Conservation (phyloP, 2,888 invertebrate genomes). For the Operophtera brumata region DNA sequence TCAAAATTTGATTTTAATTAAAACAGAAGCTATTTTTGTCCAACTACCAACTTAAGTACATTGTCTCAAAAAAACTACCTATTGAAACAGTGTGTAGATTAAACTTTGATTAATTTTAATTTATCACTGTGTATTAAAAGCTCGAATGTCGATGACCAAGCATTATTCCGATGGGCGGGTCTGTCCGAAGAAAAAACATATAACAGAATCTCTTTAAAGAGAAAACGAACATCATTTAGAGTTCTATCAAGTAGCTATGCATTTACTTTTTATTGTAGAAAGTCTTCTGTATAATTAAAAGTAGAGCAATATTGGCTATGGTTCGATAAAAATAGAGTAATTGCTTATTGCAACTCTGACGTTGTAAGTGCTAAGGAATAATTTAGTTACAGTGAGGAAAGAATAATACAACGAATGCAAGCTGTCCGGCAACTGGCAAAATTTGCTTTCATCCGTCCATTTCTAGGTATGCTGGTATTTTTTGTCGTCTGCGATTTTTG, state of each 20-base stretch:
- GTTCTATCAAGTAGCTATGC: conserved; percentile 47
- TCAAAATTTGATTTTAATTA: conserved; percentile 20
- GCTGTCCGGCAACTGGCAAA: no score
- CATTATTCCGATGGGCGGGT: conserved; percentile 55
- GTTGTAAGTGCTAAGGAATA: background rate
- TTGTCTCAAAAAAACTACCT: conserved; percentile 43
- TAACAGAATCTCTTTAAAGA: conserved; percentile 39
- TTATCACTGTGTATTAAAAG: conserved; percentile 46
- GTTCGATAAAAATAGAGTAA: conserved; percentile 1
- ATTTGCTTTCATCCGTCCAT: no score
- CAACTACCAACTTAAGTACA: conserved; percentile 28
- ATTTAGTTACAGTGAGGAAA: no score
- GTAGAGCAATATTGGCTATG: conserved; percentile 15
- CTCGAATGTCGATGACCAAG: conserved; percentile 60
- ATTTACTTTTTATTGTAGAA: conserved; percentile 29
- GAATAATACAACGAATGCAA: no score
- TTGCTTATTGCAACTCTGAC: conserved; percentile 6
- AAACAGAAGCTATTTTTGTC: conserved; percentile 31
- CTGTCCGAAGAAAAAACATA: conserved; percentile 30
- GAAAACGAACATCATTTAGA: conserved; percentile 50
- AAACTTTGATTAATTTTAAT: conserved; percentile 74
- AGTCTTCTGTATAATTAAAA: conserved; percentile 26
- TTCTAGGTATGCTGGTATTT: no score
- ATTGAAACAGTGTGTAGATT: conserved; percentile 71
- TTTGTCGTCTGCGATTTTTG: no score